A percentile compares a stretch with the other conserved stretches of the same genome.
These are phyloP conservation scores for Leptoclinus maculatus DNA, from an alignment of 2,797 vertebrate genomes.

Conservation along the genomic window DNA sequence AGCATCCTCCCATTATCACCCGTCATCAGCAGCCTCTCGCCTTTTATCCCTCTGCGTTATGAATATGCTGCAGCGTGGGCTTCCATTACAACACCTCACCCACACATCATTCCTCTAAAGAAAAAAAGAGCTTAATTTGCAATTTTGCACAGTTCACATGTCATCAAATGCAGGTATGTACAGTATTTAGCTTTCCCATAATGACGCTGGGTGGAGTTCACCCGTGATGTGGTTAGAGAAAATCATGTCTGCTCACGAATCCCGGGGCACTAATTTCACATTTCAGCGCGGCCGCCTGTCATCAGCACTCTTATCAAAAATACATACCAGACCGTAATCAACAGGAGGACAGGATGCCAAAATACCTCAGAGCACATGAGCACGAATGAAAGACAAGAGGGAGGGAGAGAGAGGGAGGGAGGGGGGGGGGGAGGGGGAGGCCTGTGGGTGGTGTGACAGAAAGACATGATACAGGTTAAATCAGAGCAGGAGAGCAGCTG, in stretches of 20 bases:
- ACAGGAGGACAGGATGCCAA: slow-evolving; percentile 74
- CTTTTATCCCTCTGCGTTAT: slow-evolving; percentile 16
- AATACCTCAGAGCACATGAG: slow-evolving; percentile 76
- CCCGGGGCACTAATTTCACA: slow-evolving; percentile 77
- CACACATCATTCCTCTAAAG: not conserved
- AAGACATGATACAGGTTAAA: slow-evolving; percentile 45
- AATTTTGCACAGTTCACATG: not conserved
- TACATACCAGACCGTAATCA: slow-evolving; percentile 80
- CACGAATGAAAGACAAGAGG: slow-evolving; percentile 70
- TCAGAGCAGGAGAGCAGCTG: slow-evolving; percentile 25
- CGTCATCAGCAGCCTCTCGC: slow-evolving; percentile 35
- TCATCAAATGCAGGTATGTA: slow-evolving; percentile 22
- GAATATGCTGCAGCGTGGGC: slow-evolving; percentile 34
- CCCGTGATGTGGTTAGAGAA: slow-evolving; percentile 51
- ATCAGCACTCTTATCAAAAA: slow-evolving; percentile 74
- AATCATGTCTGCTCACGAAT: slow-evolving; percentile 59
- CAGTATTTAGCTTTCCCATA: slow-evolving; percentile 3
- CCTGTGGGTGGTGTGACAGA: slow-evolving; percentile 34
- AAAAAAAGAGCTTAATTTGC: not conserved
- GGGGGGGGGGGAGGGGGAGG: slow-evolving; percentile 16
- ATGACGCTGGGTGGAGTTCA: slow-evolving; percentile 39
- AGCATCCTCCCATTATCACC: slow-evolving; percentile 4
- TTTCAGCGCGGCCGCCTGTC: slow-evolving; percentile 75
- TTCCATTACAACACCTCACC: slow-evolving; percentile 3
- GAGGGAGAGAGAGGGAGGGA: not conserved